These are phyloP conservation scores for Aelia acuminata DNA, from an alignment of 2,888 invertebrate species.

Conservation along the genomic window DNA sequence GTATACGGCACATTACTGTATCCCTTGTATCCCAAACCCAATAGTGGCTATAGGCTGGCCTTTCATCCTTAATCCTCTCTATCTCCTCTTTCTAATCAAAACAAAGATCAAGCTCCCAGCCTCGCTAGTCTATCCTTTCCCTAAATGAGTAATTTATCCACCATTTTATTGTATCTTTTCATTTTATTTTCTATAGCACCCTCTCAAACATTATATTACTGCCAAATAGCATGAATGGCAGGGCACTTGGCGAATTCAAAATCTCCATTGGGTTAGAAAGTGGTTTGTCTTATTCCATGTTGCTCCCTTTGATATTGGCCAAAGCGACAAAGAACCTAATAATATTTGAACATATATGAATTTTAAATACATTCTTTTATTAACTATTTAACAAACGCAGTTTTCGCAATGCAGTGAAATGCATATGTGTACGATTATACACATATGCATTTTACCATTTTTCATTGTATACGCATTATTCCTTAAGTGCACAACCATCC, in stretches of 20 bases:
- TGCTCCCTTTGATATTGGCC: too few relatives aligned
- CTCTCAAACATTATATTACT: not conserved
- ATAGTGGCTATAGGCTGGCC: constrained; percentile 41
- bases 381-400: too few relatives aligned
- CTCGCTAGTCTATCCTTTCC: not conserved
- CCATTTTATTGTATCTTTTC: not conserved
- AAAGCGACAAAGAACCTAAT: too few relatives aligned
- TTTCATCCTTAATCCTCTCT: constrained; percentile 46
- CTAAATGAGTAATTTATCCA: not conserved
- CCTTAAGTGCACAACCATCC: too few relatives aligned
- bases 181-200: not conserved
- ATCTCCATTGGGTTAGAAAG: too few relatives aligned
- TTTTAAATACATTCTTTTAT: too few relatives aligned
- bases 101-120: not conserved
- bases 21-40: constrained; percentile 22
- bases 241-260: not conserved
- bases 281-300: too few relatives aligned
- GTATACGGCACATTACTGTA: constrained; percentile 53
- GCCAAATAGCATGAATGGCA: not conserved
- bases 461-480: too few relatives aligned
- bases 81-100: constrained; percentile 38
- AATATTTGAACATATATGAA: too few relatives aligned
- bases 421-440: too few relatives aligned
- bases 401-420: too few relatives aligned
- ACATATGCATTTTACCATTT: too few relatives aligned